Percentiles rank a stretch among this genome's conserved stretches.
phyloP scores from a whole-genome alignment of 2,888 invertebrate genomes.

The Meghimatium bilineatum region DNA sequence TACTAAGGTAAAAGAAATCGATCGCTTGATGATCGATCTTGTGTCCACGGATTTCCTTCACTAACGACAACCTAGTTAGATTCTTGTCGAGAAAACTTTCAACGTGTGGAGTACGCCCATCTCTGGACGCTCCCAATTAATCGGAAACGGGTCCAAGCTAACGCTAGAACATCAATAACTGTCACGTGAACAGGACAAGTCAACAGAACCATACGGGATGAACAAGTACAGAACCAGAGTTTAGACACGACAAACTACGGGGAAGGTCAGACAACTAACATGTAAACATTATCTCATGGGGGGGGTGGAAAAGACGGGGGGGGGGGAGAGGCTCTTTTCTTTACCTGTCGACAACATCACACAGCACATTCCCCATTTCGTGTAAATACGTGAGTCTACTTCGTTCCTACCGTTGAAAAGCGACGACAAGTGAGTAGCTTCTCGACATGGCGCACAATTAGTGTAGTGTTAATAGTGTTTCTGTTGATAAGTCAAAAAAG shows the following conservation, averaged over 20 bases:
- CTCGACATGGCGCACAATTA: too few relatives aligned
- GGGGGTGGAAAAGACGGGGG: too few relatives aligned
- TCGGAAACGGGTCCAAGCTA: not conserved
- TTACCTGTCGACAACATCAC: too few relatives aligned
- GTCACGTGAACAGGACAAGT: not conserved
- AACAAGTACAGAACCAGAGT: not conserved
- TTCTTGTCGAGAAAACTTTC: not conserved
- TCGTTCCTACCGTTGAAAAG: too few relatives aligned
- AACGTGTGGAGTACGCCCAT: not conserved
- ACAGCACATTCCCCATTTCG: too few relatives aligned
- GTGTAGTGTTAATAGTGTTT: too few relatives aligned
- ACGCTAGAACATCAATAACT: not conserved
- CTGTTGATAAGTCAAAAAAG: too few relatives aligned
- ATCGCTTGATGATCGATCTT: not conserved
- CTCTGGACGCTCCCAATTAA: conserved; percentile 1
- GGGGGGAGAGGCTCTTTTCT: too few relatives aligned
- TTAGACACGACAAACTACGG: not conserved
- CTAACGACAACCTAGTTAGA: conserved; percentile 4
- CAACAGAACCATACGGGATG: not conserved
- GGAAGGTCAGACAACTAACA: too few relatives aligned
- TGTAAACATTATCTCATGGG: too few relatives aligned
- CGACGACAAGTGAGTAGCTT: too few relatives aligned
- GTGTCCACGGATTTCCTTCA: not conserved
- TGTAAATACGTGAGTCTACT: too few relatives aligned
- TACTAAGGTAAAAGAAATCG: conserved; percentile 5